A percentile compares a stretch with the other conserved stretches of the same genome.
Evolutionary conservation across 2,797 vertebrate species (phyloP).

Genomic region (Chlorospingus semifuscus): DNA sequence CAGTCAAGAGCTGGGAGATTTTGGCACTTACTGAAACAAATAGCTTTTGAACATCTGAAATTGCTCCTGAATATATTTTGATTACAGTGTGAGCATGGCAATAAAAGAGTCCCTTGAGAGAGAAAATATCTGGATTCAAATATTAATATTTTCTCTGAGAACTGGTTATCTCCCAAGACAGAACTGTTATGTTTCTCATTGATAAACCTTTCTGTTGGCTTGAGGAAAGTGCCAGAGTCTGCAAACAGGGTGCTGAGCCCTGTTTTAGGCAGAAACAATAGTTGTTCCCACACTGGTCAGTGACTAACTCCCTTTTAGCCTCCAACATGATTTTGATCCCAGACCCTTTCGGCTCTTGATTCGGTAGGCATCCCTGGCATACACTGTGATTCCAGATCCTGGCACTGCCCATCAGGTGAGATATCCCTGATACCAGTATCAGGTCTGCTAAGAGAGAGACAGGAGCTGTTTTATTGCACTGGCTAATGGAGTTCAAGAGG

Average conservation of each 20-base stretch:
- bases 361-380: accelerated
- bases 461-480: background rate
- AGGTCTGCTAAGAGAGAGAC: background rate
- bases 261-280: background rate
- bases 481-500: background rate
- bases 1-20: background rate
- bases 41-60: background rate
- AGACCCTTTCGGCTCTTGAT: background rate
- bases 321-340: background rate
- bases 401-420: background rate
- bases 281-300: background rate
- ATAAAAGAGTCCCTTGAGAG: background rate
- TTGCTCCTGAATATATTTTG: conserved; percentile 18
- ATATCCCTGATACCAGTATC: background rate
- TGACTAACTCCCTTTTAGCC: background rate
- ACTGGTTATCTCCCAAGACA: background rate
- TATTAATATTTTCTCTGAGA: background rate
- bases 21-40: conserved; percentile 25
- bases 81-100: background rate
- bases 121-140: background rate
- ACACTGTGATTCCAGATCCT: accelerated
- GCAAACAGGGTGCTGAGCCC: background rate
- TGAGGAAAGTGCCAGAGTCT: background rate
- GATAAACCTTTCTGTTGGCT: background rate
- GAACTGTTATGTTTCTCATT: background rate